phyloP scores from a whole-genome alignment of 2,797 vertebrate species.

The Prionace glauca region DNA sequence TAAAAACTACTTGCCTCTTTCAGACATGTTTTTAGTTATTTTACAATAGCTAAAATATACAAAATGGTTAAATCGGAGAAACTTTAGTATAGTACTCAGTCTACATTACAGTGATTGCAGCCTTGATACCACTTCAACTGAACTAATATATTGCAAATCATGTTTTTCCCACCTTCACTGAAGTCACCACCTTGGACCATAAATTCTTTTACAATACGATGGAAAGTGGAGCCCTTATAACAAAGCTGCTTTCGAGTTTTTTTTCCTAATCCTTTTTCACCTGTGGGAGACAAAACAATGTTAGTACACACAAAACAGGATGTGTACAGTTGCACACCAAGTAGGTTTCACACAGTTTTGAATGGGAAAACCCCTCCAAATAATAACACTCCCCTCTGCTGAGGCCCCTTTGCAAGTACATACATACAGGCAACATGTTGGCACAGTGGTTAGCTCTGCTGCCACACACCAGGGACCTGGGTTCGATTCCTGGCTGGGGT shows the following conservation, averaged over 20 bases:
- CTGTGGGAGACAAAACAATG: constrained; percentile 54
- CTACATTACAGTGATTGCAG: background rate
- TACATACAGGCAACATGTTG: background rate
- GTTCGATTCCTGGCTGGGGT: no score
- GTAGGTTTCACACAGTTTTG: background rate
- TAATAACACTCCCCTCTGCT: constrained; percentile 26
- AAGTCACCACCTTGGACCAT: constrained; percentile 99
- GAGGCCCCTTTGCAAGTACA: background rate
- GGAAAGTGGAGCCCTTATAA: constrained; percentile 97
- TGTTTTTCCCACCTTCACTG: constrained; percentile 76
- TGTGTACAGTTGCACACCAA: background rate
- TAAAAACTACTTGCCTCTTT: background rate
- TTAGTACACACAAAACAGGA: constrained; percentile 10
- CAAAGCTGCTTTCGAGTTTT: constrained; percentile 91
- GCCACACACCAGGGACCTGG: no score
- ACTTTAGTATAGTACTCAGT: background rate
- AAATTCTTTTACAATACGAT: constrained; percentile 98
- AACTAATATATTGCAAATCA: background rate
- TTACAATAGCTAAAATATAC: background rate
- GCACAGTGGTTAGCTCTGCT: no score
- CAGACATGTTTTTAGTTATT: background rate
- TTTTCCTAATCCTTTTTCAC: constrained; percentile 91
- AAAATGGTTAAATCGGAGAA: background rate
- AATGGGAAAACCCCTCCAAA: background rate
- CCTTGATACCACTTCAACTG: background rate